Evolutionary conservation across 2,113 vertebrate genomes (phyloP), one percentile per base, ranked within the genome.

Genomic region (Trematocara marginatum): DNA sequence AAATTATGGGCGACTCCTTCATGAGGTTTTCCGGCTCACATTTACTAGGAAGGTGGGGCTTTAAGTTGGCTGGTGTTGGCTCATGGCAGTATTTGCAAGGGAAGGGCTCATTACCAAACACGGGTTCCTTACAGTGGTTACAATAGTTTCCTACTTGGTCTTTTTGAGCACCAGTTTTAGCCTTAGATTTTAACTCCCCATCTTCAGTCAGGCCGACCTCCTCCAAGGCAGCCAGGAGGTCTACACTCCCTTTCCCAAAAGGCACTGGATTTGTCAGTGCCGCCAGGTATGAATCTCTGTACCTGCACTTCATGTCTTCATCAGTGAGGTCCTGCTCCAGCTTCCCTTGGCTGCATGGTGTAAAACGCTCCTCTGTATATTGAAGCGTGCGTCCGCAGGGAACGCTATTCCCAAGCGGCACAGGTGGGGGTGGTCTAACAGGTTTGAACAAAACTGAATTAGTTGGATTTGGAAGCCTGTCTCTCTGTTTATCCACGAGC

Each of bases 241-340:
- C 93, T 7, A 93, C 92, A 6, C 93, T 93, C 8, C 94, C 94
- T 2, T 94, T 95, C 79, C 95, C 94, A 2, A 97, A 96, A 71
- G 88, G 86, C 6, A 96, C 94, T 0, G 97, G 97, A 85, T 97
- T 97, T 91, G 95, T 95, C 18, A 97, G 94, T 1, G 96, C 96
- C 0, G 92, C 96, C 81, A 97, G 23, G 51, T 97, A 97, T 2
- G 97, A 97, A 42, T 98, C 96, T 1, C 95, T 96, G 29, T 96
- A 96, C 71, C 96, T 95, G 80, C 90, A 94, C 52, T 96, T 97
- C 2, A 95, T 64, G 64, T 96, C 86, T 0, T 94, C 93, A 3
- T 86, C 80, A 23, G 78, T 85, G 1, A 34, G 82, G 45, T 96
- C 94, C 13, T 61, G 91, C 54, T 95, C 94, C 53, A 94, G 85